Percentiles rank a stretch among this genome's conserved stretches.
Conservation (phyloP, 1,140 invertebrate genomes). For the Matsumurasca onukii region DNA sequence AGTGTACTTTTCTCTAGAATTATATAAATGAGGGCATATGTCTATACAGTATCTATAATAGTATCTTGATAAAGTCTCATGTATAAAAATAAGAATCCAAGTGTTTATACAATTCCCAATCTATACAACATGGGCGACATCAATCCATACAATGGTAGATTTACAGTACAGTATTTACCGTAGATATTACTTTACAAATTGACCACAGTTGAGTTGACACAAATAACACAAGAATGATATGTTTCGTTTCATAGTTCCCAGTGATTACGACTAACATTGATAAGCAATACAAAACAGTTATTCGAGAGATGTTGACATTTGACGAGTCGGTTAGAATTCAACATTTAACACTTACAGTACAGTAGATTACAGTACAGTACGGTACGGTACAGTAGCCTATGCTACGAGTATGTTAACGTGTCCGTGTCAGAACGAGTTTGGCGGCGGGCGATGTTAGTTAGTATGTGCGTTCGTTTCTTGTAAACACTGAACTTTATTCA, state of each 20-base stretch:
- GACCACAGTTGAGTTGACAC: slow-evolving; percentile 24
- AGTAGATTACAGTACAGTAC: no score
- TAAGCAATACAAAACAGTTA: slow-evolving; percentile 12
- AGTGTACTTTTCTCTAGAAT: background rate
- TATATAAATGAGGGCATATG: slow-evolving; percentile 11
- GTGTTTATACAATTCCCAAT: slow-evolving; percentile 22
- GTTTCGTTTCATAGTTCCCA: slow-evolving; percentile 9
- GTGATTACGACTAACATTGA: slow-evolving; percentile 12
- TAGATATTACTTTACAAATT: slow-evolving; percentile 24
- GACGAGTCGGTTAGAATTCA: no score
- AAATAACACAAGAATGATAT: slow-evolving; percentile 7
- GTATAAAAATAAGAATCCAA: slow-evolving; percentile 25
- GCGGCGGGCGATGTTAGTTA: no score
- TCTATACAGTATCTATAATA: slow-evolving; percentile 20
- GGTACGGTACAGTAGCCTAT: no score
- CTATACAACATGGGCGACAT: slow-evolving; percentile 21
- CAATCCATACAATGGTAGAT: slow-evolving; percentile 23
- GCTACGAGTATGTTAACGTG: no score
- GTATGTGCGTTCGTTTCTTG: no score
- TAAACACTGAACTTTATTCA: no score
- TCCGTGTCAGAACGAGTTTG: no score
- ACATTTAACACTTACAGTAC: no score
- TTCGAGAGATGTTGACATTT: no score
- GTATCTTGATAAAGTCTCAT: slow-evolving; percentile 24
- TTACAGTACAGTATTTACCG: slow-evolving; percentile 7